Base-by-base conservation (phyloP, 2,888 invertebrate species). In the Tetragonisca angustula region DNA sequence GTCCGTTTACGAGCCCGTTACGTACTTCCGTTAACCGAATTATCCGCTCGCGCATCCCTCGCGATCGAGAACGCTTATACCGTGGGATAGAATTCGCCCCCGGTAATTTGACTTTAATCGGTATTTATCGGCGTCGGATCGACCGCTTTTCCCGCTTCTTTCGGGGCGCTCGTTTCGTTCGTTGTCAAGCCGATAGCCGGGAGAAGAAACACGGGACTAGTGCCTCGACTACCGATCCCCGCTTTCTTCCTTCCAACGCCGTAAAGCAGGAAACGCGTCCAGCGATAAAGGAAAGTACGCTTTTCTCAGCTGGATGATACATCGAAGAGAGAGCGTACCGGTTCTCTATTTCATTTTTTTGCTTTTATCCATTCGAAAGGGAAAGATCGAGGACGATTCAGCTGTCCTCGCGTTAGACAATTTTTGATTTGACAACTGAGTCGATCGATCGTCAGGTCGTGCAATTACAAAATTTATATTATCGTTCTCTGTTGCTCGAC, bases 1-100 rank as follows among this genome's bases (percentile, higher is more conserved):
- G 81, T 87, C 87, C 86, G 88, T 92, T 92, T 91, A 91, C 88
- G 89, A 89, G 87, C 81, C 90, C 89, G 88, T 92, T 90, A 89
- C 89, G 89, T 88, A 88, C 86, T 91, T 89, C 76, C 84, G 72
- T 76, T 84, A 84, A 84, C 77, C 84, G 89, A 88, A 88, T 89
- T 90, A 85, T 84, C 84, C 52, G 19, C 49, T 19, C 50, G 27
- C 32, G 59, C 50, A 54, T 64, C 19, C 56, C 24, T 19, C 27
- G 19, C 49, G 69, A 72, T 73, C 56, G 62, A 65, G 74, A 69
- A 64, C 56, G 61, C 70, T 50, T 64, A 32, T 27, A 36, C 71
- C 43, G 9, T 9, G 9, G 62, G 24, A 71, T 64, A 24, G 62
- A 76, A 68, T 71, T 50, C 76, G 43, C 54, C 27, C 27, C 32